Evolutionary conservation across 2,888 invertebrate species (phyloP), one percentile per base, ranked within the genome.

Genomic region (Melieria crassipennis): DNA sequence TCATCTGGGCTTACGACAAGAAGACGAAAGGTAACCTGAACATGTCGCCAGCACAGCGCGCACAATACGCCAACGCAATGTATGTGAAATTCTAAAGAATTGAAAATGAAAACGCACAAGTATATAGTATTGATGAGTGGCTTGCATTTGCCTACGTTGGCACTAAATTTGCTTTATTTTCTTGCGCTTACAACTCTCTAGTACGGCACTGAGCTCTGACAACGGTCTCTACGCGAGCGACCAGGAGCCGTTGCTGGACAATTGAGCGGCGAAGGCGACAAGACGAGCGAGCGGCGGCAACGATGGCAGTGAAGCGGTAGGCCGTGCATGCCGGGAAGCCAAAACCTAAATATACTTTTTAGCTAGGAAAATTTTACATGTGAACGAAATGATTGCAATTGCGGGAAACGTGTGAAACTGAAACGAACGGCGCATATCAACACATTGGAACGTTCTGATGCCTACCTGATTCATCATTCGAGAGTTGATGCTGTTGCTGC

Each of bases 1-100:
- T 91, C 11, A 91, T 96, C 76, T 94, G 92, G 89, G 88, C 93
- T 46, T 87, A 92, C 75, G 93, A 96, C 83, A 89, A 89, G n/a
- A 89, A 89, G 62, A 89, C 87, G 65, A 89, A 90, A 78, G 93
- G 93, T 73, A 89, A 91, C 76, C 88, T 95, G 3, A 94, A 94
- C 82, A 90, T 94, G 91, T 90, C 92, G 50, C 92, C 91, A 50
- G 86, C 85, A 67, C 88, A 89, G 82, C 88, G 92, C 77, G 89
- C 89, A 72, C 78, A 80, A 72, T 83, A 83, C 75, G 81, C 79
- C 67, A 81, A 79, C 74, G 82, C 83, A 77, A 84, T 84, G 83
- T 84, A 84, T 78, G 84, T 83, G 77, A 80, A 83, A 64, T 76
- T 78, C 66, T 74, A 76, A 72, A 61, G 13, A 61, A 70, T 52